A percentile compares a stretch with the other conserved stretches of the same genome.
These are phyloP conservation scores for Crotalus viridis DNA, from an alignment of 2,113 vertebrate genomes.

Conservation along the genomic window DNA sequence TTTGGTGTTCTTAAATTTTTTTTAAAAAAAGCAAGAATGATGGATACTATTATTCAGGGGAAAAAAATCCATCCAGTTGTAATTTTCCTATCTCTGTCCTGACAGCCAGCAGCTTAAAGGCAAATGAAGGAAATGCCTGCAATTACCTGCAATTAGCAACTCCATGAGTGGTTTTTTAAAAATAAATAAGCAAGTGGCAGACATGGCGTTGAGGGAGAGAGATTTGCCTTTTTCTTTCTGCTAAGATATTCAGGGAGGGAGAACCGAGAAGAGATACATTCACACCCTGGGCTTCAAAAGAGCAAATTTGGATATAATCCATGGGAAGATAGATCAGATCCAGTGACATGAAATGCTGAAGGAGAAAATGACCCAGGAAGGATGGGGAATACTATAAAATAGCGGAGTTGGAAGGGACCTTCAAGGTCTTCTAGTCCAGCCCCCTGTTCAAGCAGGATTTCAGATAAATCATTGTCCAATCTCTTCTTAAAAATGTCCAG, in stretches of 20 bases:
- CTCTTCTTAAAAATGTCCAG: background rate
- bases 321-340: background rate
- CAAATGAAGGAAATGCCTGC: background rate
- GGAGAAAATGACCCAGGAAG: background rate
- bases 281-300: background rate
- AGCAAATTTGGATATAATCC: background rate
- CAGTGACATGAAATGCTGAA: background rate
- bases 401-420: background rate
- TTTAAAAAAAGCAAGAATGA: background rate
- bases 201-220: background rate
- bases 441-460: background rate
- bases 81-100: background rate
- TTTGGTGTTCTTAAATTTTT: background rate
- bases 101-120: background rate
- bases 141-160: background rate
- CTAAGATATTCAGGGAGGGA: background rate
- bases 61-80: background rate
- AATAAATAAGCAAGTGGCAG: background rate
- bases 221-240: background rate
- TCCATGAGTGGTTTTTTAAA: background rate
- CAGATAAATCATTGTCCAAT: background rate
- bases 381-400: background rate
- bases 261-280: background rate
- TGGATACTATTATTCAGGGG: accelerated
- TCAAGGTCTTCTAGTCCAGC: background rate